Conservation (phyloP, 53 echinoderm and acorn worm species). For the Temnopleurus reevesii region DNA sequence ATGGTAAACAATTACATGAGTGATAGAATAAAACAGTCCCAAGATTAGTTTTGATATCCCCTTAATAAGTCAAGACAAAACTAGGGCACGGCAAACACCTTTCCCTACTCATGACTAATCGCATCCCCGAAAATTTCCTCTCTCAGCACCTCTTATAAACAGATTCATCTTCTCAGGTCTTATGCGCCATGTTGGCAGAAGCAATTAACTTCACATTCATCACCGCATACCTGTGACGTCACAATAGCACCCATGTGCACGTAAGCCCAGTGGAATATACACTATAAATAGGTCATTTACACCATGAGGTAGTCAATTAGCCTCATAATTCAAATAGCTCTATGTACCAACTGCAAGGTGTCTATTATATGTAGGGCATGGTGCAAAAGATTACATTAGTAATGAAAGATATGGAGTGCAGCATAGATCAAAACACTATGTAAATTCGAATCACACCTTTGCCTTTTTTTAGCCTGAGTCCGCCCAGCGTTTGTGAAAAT, state of each 20-base stretch:
- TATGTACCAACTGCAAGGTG: neutral
- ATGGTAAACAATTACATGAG: too few relatives aligned
- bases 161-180: conserved; percentile 10
- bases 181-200: neutral
- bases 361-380: neutral
- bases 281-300: conserved; percentile 19
- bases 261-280: neutral
- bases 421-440: neutral
- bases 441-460: too few relatives aligned
- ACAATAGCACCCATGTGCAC: neutral
- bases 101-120: neutral
- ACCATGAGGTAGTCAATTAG: conserved; percentile 10
- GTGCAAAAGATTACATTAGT: neutral
- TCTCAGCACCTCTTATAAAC: neutral
- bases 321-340: conserved; percentile 11
- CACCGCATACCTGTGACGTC: conserved; percentile 13
- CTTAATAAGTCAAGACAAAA: too few relatives aligned
- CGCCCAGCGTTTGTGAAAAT: too few relatives aligned
- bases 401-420: neutral
- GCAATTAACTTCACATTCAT: conserved; percentile 21
- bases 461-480: too few relatives aligned
- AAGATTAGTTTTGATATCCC: too few relatives aligned
- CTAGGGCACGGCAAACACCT: neutral
- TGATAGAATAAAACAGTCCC: too few relatives aligned
- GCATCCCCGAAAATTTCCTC: neutral